phyloP scores from a whole-genome alignment of 2,113 vertebrate species.

The Dendropsophus ebraccatus region DNA sequence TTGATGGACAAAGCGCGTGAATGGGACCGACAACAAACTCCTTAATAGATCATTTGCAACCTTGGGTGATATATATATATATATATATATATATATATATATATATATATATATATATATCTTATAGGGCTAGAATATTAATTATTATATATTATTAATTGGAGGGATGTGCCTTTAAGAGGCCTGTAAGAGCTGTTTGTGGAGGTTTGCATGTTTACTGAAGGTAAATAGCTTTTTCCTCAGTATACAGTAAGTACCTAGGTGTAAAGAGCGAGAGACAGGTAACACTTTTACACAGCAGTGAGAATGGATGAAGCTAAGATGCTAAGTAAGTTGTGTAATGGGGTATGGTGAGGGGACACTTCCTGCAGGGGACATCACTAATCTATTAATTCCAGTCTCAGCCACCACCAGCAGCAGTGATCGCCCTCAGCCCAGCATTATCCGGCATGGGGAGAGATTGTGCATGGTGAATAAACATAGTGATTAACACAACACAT shows the following conservation, averaged over 20 bases:
- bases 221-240: conserved; percentile 8
- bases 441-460: neutral
- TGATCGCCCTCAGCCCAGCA: neutral
- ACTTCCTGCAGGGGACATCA: neutral
- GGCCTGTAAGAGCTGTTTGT: neutral
- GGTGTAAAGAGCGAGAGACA: conserved; percentile 19
- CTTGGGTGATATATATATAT: neutral
- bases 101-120: too few species aligned
- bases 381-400: conserved; percentile 19
- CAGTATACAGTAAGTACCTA: conserved; percentile 19
- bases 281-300: neutral
- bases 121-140: too few species aligned
- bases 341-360: neutral
- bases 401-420: neutral
- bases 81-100: too few species aligned
- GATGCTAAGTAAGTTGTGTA: neutral
- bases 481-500: conserved; percentile 29
- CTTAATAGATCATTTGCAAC: neutral
- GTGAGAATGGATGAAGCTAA: neutral
- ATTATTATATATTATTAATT: too few species aligned
- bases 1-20: neutral
- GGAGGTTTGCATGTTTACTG: neutral
- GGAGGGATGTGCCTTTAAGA: neutral
- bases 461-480: neutral
- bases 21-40: neutral